Evolutionary conservation across 2,113 vertebrate genomes (phyloP).

Genomic region (Chlamydotis undulata): DNA sequence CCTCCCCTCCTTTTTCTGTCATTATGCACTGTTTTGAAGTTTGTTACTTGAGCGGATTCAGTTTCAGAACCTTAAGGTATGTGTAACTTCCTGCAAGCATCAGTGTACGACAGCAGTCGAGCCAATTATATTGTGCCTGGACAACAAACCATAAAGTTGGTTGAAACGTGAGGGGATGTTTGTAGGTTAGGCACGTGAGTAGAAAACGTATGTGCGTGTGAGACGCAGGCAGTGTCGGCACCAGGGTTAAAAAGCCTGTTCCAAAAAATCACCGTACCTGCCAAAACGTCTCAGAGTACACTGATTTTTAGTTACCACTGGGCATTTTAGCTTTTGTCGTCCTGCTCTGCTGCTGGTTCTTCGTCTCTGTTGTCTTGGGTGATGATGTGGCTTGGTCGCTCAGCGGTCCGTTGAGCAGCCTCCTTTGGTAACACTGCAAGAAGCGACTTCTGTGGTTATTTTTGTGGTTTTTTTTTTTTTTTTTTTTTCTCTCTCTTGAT

Average conservation of each 20-base stretch:
- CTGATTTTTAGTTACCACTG: background rate
- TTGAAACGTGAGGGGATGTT: accelerated
- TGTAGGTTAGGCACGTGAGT: background rate
- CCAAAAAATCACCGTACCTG: background rate
- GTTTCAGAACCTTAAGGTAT: background rate
- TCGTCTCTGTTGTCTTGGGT: background rate
- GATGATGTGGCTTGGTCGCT: accelerated
- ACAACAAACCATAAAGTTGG: background rate
- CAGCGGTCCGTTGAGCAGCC: accelerated
- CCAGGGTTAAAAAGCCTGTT: background rate
- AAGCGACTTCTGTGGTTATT: background rate
- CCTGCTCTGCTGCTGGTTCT: background rate
- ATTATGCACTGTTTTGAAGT: background rate
- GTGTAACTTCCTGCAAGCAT: background rate
- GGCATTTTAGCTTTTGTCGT: background rate
- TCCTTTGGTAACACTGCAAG: background rate
- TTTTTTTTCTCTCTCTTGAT: background rate
- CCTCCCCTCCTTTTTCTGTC: background rate
- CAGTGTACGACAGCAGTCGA: background rate
- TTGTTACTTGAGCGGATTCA: background rate
- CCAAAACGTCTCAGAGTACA: background rate
- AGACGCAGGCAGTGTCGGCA: background rate
- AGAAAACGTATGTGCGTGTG: accelerated
- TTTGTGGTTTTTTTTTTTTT: no score
- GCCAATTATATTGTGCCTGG: background rate